Evolutionary conservation across 2,888 invertebrate species (phyloP).

Genomic region (Lasioglossum leucozonium): DNA sequence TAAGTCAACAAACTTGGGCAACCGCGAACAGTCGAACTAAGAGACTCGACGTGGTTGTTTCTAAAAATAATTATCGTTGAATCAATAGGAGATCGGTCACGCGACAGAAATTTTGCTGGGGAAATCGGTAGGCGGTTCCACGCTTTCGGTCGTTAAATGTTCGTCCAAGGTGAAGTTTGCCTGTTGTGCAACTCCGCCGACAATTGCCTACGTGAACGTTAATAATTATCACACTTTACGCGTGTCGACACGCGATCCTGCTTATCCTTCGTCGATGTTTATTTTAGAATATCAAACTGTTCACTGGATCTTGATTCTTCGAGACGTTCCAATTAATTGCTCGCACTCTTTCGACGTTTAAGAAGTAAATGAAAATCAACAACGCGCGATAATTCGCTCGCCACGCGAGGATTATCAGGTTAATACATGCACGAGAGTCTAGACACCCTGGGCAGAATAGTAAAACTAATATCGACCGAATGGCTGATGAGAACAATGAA

Average conservation of each 20-base stretch:
- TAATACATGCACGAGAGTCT: not conserved
- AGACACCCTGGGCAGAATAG: not conserved
- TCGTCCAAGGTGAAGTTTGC: not conserved
- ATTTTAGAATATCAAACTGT: not conserved
- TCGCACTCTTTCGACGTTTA: no score
- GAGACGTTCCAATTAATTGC: no score
- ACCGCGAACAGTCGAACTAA: not conserved
- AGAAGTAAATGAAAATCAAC: no score
- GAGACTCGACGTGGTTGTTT: not conserved
- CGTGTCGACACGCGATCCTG: not conserved
- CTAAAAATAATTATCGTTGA: conserved; percentile 1
- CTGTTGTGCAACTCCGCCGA: not conserved
- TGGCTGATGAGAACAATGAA: not conserved
- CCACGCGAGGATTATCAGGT: no score
- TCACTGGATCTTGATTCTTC: not conserved
- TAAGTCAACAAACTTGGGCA: conserved; percentile 1
- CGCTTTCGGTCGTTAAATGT: not conserved
- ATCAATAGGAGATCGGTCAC: not conserved
- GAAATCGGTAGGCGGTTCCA: not conserved
- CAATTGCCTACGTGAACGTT: not conserved
- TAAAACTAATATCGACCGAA: not conserved
- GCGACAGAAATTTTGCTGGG: not conserved
- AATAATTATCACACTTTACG: not conserved
- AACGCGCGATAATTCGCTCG: no score
- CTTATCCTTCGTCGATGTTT: not conserved